Evolutionary conservation across 2,113 vertebrate species (phyloP).

Genomic region (Heterochromis multidens): DNA sequence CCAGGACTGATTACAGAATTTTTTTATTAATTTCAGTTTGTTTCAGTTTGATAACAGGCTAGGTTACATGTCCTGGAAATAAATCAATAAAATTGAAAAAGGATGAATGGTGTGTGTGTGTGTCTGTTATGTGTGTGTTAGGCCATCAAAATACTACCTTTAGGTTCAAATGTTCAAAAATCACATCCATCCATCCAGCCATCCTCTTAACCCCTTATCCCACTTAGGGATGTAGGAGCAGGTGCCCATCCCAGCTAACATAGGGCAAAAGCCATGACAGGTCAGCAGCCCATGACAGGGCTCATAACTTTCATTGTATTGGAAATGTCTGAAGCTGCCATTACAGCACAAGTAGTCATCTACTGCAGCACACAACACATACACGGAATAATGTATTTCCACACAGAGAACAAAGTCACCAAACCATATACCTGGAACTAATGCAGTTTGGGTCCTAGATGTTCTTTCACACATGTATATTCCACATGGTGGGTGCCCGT

Average conservation of each 20-base stretch:
- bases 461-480: constrained; percentile 12
- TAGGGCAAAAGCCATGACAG: not conserved
- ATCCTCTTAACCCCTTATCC: not conserved
- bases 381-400: not conserved
- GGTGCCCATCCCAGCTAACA: not conserved
- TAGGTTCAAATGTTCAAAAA: not conserved
- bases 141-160: not conserved
- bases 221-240: not conserved
- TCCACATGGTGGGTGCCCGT: not conserved
- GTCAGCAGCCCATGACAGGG: not conserved
- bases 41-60: not conserved
- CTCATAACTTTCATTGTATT: not conserved
- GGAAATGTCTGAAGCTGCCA: not conserved
- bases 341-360: not conserved
- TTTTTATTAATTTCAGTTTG: constrained; percentile 4
- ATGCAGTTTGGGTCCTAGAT: not conserved
- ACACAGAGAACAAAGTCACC: not conserved
- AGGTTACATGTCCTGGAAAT: not conserved
- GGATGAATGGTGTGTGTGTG: too few species aligned
- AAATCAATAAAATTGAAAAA: not conserved
- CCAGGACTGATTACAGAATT: constrained; percentile 27
- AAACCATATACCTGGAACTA: constrained; percentile 2
- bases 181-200: not conserved
- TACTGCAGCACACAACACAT: not conserved
- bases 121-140: not conserved